Percentiles rank a stretch among this genome's conserved stretches.
Conservation (phyloP, 2,113 vertebrate species). For the Bungarus multicinctus region DNA sequence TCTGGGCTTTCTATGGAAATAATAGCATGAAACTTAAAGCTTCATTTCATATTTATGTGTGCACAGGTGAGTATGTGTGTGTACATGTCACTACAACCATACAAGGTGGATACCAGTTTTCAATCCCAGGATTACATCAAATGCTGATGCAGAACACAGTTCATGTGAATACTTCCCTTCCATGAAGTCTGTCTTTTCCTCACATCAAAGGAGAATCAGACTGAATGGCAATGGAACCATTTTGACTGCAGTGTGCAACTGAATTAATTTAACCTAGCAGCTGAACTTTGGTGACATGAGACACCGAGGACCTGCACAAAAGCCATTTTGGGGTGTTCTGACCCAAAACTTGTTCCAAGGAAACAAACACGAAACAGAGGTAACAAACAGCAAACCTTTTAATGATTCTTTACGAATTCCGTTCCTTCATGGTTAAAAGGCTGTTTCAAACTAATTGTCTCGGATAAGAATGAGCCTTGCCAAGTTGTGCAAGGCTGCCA, state of each 20-base stretch:
- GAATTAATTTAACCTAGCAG: background rate
- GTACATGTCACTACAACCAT: background rate
- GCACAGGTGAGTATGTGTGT: background rate
- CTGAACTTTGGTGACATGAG: background rate
- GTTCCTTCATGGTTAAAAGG: too few relatives aligned
- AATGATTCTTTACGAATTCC: too few relatives aligned
- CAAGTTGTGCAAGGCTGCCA: too few relatives aligned
- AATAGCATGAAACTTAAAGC: background rate
- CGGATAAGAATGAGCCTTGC: too few relatives aligned
- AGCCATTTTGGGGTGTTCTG: background rate
- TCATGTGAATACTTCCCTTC: background rate
- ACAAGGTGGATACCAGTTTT: background rate
- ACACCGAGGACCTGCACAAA: background rate
- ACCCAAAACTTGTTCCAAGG: too few relatives aligned
- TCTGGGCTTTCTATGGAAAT: background rate
- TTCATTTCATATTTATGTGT: too few relatives aligned
- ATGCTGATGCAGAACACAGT: background rate
- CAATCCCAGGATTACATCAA: background rate
- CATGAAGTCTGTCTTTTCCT: background rate
- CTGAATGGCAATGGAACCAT: background rate
- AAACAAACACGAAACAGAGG: too few relatives aligned
- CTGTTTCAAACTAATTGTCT: too few relatives aligned
- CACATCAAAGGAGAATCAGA: background rate
- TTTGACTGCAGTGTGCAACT: background rate
- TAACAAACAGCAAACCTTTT: too few relatives aligned